Evolutionary conservation across 92 coral and sea anemone genomes (phyloP), one percentile per base, ranked within the genome.

Genomic region (Meandrina meandrites): DNA sequence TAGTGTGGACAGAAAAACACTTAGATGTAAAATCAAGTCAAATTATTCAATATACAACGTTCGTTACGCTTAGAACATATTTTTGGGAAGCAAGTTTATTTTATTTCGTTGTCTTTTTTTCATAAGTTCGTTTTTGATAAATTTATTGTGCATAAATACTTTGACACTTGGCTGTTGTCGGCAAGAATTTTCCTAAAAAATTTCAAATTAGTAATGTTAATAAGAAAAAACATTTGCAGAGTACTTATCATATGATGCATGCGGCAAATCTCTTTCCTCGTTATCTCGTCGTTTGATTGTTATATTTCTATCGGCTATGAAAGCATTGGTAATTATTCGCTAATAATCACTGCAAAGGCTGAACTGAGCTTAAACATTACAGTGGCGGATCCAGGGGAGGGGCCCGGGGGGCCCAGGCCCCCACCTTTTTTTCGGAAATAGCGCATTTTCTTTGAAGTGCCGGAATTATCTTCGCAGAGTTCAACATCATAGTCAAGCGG

Each of bases 51-150:
- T 17, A 67, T 7, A n/a, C 32, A 28, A 81, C 36, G 27, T 47
- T 47, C 76, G 37, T 66, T 67, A 66, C 27, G 62, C 18, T 81
- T 8, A 27, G 18, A 64, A 64, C 58, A 28, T 64, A 81, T 81
- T 81, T 81, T 64, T 79, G 82, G 85, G 85, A 81, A 81, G 75
- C 75, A 64, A 81, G 16, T 81, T 64, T 64, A 64, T 64, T 81
- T 81, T 64, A 81, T 64, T 81, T 67, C 58, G 70, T 22, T 79
- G 27, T 17, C 34, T 57, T 79, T 79, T 81, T 81, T 81, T 81
- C 85, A 42, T 81, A 81, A 81, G 53, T 81, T 64, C 40, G 75
- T 81, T 81, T 81, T 42, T 81, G 48, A 81, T 81, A 81, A 81
- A 64, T 64, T 16, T 27, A 45, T n/a, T 57, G 51, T 32, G 18